Evolutionary conservation across 2,113 vertebrate genomes (phyloP).

Genomic region (Chaenocephalus aceratus): DNA sequence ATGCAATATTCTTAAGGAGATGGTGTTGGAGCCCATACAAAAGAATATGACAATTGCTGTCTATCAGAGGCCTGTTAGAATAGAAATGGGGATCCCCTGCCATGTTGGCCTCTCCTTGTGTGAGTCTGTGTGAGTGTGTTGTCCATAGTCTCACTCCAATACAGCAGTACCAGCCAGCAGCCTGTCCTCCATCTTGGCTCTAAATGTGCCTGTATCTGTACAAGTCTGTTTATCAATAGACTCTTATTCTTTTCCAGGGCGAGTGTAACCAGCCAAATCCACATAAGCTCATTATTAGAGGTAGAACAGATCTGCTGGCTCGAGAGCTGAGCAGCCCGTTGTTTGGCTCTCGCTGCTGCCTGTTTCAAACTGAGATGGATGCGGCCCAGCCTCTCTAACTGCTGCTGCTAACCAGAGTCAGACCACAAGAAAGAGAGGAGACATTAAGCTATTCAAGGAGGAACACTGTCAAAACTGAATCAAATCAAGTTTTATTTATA

Average conservation of each 20-base stretch:
- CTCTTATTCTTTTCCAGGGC: conserved; percentile 57
- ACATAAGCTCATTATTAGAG: conserved; percentile 75
- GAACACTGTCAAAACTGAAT: neutral
- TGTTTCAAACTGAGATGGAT: conserved; percentile 33
- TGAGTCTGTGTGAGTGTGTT: conserved; percentile 42
- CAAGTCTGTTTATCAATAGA: conserved; percentile 67
- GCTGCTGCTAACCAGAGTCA: conserved; percentile 36
- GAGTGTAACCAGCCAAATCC: conserved; percentile 65
- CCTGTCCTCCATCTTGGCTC: conserved; percentile 66
- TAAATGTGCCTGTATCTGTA: conserved; percentile 46
- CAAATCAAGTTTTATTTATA: too few species aligned
- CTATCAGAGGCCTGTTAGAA: conserved; percentile 50
- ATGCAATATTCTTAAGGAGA: conserved; percentile 37
- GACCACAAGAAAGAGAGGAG: conserved; percentile 1
- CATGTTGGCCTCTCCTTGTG: conserved; percentile 60
- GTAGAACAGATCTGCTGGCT: conserved; percentile 70
- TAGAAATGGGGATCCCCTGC: conserved; percentile 62
- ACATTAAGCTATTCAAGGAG: neutral
- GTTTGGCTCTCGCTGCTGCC: conserved; percentile 50
- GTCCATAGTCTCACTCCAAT: conserved; percentile 43
- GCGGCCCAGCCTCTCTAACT: conserved; percentile 28
- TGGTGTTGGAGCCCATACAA: conserved; percentile 45
- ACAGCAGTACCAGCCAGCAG: conserved; percentile 45
- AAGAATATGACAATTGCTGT: conserved; percentile 42
- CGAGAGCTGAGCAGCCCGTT: conserved; percentile 44